phyloP scores from a whole-genome alignment of 1,140 invertebrate genomes.

The Nasonia longicornis region DNA sequence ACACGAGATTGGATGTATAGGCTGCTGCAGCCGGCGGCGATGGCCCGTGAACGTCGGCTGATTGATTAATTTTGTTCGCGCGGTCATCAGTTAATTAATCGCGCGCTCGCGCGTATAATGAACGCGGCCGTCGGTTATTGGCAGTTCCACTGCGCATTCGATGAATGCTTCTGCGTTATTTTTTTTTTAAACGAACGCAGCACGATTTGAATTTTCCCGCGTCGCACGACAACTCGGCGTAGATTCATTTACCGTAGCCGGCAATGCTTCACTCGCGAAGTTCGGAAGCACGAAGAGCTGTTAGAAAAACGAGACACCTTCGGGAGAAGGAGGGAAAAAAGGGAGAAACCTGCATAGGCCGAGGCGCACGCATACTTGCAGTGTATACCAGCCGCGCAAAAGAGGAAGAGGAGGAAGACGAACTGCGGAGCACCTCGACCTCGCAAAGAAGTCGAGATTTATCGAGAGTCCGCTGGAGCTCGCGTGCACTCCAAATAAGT shows the following conservation, averaged over 20 bases:
- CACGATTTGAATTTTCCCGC: neutral
- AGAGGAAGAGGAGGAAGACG: constrained; percentile 8
- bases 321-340: neutral
- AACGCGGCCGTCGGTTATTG: constrained; percentile 5
- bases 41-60: neutral
- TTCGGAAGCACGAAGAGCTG: neutral
- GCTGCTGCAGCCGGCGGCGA: neutral
- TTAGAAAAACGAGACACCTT: neutral
- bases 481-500: constrained; percentile 44
- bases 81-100: constrained; percentile 32
- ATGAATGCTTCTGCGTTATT: neutral
- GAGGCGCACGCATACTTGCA: neutral
- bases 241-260: neutral
- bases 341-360: neutral
- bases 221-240: too few species aligned
- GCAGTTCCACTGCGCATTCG: neutral
- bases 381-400: neutral
- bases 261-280: neutral
- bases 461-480: constrained; percentile 26
- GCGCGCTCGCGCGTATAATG: neutral
- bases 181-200: neutral
- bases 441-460: constrained; percentile 38
- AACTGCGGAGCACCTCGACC: constrained; percentile 7
- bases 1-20: too few species aligned
- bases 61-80: constrained; percentile 23